phyloP scores from a whole-genome alignment of 2,888 invertebrate genomes.

The Plebejus anna region DNA sequence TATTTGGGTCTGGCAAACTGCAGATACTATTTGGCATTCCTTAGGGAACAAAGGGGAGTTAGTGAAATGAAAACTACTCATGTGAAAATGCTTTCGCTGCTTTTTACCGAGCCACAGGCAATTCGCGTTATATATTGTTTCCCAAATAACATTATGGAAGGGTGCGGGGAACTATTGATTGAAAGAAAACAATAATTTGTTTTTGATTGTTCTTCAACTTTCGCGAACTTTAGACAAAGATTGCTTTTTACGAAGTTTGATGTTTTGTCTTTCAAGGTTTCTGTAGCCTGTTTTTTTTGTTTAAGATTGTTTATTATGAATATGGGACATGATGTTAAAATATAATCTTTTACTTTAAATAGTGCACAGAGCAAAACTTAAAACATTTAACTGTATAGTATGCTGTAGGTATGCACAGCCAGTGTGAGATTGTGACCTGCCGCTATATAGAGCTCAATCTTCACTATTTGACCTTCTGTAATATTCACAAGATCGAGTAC shows the following conservation, averaged over 20 bases:
- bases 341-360: too few relatives aligned
- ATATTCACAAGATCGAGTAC: neutral
- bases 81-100: constrained; percentile 78
- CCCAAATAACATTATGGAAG: constrained; percentile 50
- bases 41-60: constrained; percentile 65
- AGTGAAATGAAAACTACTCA: constrained; percentile 72
- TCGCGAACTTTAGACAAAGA: neutral
- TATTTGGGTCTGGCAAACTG: constrained; percentile 60
- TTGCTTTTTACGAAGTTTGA: constrained; percentile 1
- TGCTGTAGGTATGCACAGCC: too few relatives aligned
- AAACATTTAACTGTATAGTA: too few relatives aligned
- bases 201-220: constrained; percentile 22
- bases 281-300: neutral
- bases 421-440: neutral
- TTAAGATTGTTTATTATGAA: too few relatives aligned
- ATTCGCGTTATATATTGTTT: constrained; percentile 70
- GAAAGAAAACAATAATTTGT: constrained; percentile 42
- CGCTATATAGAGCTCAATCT: neutral
- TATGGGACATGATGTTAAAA: too few relatives aligned
- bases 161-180: constrained; percentile 36
- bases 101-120: constrained; percentile 75
- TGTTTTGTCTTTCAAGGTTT: neutral
- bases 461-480: neutral
- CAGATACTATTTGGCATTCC: constrained; percentile 74
- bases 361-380: too few relatives aligned